phyloP scores from a whole-genome alignment of 92 coral and sea anemone genomes.

The Plumapathes pennacea region DNA sequence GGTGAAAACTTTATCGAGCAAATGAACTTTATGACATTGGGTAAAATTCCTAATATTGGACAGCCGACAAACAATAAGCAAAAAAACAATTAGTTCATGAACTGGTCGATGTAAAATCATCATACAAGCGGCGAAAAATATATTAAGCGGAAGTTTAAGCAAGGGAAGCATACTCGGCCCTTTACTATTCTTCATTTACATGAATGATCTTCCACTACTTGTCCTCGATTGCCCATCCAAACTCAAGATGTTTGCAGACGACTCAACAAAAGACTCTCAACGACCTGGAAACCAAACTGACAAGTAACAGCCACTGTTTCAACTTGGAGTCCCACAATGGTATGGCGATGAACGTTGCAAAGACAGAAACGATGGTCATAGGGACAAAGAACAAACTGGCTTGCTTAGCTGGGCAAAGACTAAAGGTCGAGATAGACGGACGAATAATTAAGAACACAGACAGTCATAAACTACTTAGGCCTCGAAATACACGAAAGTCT shows the following conservation, averaged over 20 bases:
- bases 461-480: constrained; percentile 8
- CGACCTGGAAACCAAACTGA: too few species aligned
- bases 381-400: neutral
- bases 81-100: too few species aligned
- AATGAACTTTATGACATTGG: too few species aligned
- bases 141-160: too few species aligned
- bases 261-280: too few species aligned
- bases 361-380: constrained; percentile 5
- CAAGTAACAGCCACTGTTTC: constrained; percentile 6
- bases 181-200: neutral
- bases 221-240: constrained; percentile 6
- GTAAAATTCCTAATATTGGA: too few species aligned
- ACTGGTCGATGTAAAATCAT: too few species aligned
- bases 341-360: neutral
- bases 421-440: neutral
- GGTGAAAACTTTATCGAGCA: too few species aligned
- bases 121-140: too few species aligned
- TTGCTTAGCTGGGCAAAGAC: constrained; percentile 3
- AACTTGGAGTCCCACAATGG: constrained; percentile 6
- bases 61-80: too few species aligned
- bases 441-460: constrained; percentile 1
- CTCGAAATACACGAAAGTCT: too few species aligned
- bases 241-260: constrained; percentile 16
- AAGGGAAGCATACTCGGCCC: neutral
- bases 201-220: constrained; percentile 3